Evolutionary conservation across 2,113 vertebrate genomes (phyloP).

Genomic region (Solenodon paradoxus): DNA sequence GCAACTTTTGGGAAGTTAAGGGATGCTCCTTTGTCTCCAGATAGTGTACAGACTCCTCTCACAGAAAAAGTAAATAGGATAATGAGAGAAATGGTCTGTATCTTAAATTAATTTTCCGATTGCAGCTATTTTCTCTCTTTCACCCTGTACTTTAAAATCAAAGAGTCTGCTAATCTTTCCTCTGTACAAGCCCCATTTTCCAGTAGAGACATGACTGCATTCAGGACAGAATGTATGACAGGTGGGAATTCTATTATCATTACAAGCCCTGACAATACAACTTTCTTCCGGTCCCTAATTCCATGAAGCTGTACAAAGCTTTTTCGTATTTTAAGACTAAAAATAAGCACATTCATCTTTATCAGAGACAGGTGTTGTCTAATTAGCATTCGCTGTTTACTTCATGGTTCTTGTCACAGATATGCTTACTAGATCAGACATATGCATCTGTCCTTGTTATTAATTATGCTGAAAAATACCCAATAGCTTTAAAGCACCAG

Average conservation of each 20-base stretch:
- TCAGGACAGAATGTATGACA: not conserved
- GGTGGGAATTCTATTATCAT: not conserved
- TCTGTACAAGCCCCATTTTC: not conserved
- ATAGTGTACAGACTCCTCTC: not conserved
- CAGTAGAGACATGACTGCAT: not conserved
- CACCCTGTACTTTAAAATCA: not conserved
- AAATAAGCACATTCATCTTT: constrained; percentile 68
- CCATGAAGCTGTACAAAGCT: constrained; percentile 24
- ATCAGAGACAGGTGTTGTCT: constrained; percentile 70
- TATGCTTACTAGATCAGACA: constrained; percentile 63
- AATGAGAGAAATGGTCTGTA: not conserved
- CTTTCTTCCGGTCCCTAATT: not conserved
- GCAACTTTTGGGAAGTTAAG: not conserved
- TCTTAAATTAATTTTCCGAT: not conserved
- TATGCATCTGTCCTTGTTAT: constrained; percentile 60
- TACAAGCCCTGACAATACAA: not conserved
- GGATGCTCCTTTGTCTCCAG: not conserved
- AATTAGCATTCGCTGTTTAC: constrained; percentile 70
- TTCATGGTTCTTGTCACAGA: constrained; percentile 65
- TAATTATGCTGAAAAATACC: constrained; percentile 57
- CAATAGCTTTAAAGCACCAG: not conserved
- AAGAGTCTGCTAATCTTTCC: not conserved
- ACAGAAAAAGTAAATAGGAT: not conserved
- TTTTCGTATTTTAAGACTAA: constrained; percentile 4
- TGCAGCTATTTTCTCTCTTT: not conserved